A percentile compares a stretch with the other conserved stretches of the same genome.
These are phyloP conservation scores for Drosophila insularis DNA, from an alignment of 1,140 invertebrate genomes.

Conservation along the genomic window DNA sequence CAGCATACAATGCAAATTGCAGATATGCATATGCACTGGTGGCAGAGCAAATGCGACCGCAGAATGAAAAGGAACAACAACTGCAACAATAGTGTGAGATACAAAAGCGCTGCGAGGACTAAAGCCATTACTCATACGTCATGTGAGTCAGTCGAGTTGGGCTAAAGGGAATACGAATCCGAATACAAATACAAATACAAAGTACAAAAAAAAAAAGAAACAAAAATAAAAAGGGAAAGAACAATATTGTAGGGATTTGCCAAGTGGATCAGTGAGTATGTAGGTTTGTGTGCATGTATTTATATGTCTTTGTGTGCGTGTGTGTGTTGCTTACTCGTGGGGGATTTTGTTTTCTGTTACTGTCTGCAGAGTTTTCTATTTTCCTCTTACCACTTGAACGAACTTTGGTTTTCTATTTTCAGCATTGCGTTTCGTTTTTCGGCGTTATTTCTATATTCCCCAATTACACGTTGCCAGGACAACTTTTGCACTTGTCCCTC, in stretches of 20 bases:
- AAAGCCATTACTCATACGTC: constrained; percentile 79
- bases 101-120: constrained; percentile 50
- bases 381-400: constrained; percentile 20
- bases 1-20: constrained; percentile 35
- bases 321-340: constrained; percentile 34
- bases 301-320: constrained; percentile 17
- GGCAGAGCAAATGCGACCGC: constrained; percentile 63
- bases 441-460: constrained; percentile 54
- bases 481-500: constrained; percentile 33
- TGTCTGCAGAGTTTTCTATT: constrained; percentile 26
- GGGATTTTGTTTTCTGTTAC: constrained; percentile 29
- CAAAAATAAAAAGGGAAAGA: constrained; percentile 45
- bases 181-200: constrained; percentile 69
- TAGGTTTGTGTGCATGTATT: constrained; percentile 30
- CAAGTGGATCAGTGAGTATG: constrained; percentile 60
- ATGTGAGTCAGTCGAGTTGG: constrained; percentile 66
- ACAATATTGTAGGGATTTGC: constrained; percentile 54
- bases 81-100: constrained; percentile 49
- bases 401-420: constrained; percentile 25
- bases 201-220: constrained; percentile 26
- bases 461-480: constrained; percentile 64
- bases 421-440: constrained; percentile 6
- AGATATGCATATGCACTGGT: constrained; percentile 54
- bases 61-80: constrained; percentile 50
- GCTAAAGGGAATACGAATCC: constrained; percentile 9